A percentile compares a stretch with the other conserved stretches of the same genome.
These are phyloP conservation scores for Ecliptopera silaceata DNA, from an alignment of 2,888 invertebrate genomes.

Conservation along the genomic window DNA sequence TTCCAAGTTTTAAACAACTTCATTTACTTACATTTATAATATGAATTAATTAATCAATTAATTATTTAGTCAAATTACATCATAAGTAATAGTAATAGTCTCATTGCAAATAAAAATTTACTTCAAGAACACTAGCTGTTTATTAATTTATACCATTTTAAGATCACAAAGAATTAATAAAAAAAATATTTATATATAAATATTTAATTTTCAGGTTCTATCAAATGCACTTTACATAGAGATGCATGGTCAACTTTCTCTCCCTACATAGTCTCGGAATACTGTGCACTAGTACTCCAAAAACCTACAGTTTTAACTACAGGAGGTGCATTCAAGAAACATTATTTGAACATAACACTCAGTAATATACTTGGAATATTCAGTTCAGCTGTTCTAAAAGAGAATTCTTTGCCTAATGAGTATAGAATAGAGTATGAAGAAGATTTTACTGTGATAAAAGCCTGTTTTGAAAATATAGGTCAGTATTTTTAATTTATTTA, in stretches of 20 bases:
- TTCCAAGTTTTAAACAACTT: too few species aligned
- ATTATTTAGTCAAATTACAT: too few species aligned
- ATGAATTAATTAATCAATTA: too few species aligned
- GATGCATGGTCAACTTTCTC: conserved; percentile 77
- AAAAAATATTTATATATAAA: too few species aligned
- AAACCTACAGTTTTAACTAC: conserved; percentile 76
- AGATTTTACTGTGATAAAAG: conserved; percentile 65
- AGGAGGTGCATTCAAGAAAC: conserved; percentile 71
- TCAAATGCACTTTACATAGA: conserved; percentile 75
- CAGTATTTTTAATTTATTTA: not conserved
- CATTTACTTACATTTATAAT: too few species aligned
- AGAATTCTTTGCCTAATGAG: conserved; percentile 55
- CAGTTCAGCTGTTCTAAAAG: conserved; percentile 58
- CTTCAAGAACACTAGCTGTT: too few species aligned
- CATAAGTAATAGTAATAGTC: too few species aligned
- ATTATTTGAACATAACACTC: conserved; percentile 74
- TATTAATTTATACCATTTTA: too few species aligned
- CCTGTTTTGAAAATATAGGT: conserved; percentile 52
- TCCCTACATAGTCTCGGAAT: conserved; percentile 67
- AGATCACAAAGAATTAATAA: too few species aligned
- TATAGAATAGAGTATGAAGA: conserved; percentile 56
- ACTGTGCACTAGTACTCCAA: conserved; percentile 65
- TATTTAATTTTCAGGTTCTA: conserved; percentile 57
- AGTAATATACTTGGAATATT: conserved; percentile 72
- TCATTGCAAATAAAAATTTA: too few species aligned